Base-by-base conservation (phyloP, 2,797 vertebrate species). In the Siniperca undulata region DNA sequence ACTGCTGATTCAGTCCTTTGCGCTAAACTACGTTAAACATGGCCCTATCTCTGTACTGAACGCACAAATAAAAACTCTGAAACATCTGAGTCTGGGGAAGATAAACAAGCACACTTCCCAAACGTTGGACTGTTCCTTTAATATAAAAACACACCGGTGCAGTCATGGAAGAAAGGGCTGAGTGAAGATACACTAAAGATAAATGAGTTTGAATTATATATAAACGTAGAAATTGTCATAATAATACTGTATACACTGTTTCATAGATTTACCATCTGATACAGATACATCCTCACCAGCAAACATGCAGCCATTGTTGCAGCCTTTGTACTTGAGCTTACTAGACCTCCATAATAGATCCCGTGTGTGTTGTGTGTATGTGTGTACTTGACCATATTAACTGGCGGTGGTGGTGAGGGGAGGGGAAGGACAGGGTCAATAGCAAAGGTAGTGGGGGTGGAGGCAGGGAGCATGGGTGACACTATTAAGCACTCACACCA, bases 351-450 rank as follows among this genome's bases (percentile, higher is more conserved):
- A 58, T 66, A 48, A 67, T 14, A 48, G 40, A 38, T 20, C 20
- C 44, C 30, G 22, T 74, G 60, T 71, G 59, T 71, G 59, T 58
- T 79, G 27, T 78, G 65, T 77, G 68, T 78, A 59, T 66, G 34
- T 66, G 58, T 74, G 60, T 48, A 66, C 30, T 68, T 73, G 40
- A 17, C 50, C 46, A 30, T 44, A 71, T 61, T 53, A 67, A 80
- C 53, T 50, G 22, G 59, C 2, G 6, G 17, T 66, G 65, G 19
- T 14, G 8, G n/a, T 7, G 55, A 52, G 22, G 56, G 42, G 14
- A 46, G 61, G 38, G 42, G 58, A 50, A 55, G 71, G 56, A 67
- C 16, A 60, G 75, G 86, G 87, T 90, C 87, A 82, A 86, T 87
- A 92, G 72, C 60, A 53, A 88, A 86, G 70, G 77, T 48, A 30